A percentile compares a stretch with the other conserved stretches of the same genome.
These are phyloP conservation scores for Muscicapa adusta DNA, from an alignment of 2,113 vertebrate species.

Conservation along the genomic window DNA sequence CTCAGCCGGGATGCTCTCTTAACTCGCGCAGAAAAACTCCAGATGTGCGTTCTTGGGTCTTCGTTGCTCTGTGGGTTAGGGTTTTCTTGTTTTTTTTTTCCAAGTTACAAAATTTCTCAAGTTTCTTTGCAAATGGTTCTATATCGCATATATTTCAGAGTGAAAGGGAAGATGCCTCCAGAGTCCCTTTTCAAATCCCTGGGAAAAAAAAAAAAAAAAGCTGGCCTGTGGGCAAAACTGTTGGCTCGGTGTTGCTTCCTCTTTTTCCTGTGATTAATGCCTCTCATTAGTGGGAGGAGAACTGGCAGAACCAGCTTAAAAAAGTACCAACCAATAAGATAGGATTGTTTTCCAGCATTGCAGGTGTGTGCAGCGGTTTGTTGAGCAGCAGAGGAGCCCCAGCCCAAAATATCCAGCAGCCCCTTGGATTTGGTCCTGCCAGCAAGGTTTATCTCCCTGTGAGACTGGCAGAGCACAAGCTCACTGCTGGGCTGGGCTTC, in stretches of 20 bases:
- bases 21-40: neutral
- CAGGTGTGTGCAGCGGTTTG: neutral
- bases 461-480: accelerated
- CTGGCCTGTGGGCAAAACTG: neutral
- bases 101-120: neutral
- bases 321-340: neutral
- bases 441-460: neutral
- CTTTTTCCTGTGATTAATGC: neutral
- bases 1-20: neutral
- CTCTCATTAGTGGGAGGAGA: neutral
- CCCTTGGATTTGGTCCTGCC: accelerated
- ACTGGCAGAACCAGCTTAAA: slow-evolving; percentile 11
- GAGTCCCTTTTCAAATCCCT: accelerated
- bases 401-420: neutral
- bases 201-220: neutral
- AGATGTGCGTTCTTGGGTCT: neutral
- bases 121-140: neutral
- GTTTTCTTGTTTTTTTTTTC: neutral
- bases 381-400: neutral
- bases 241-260: neutral
- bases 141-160: neutral
- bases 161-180: neutral
- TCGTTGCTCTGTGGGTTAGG: neutral
- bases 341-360: neutral
- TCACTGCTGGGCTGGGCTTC: accelerated